Base-by-base conservation (phyloP, 1,140 invertebrate genomes). In the Leptinotarsa lineolata region DNA sequence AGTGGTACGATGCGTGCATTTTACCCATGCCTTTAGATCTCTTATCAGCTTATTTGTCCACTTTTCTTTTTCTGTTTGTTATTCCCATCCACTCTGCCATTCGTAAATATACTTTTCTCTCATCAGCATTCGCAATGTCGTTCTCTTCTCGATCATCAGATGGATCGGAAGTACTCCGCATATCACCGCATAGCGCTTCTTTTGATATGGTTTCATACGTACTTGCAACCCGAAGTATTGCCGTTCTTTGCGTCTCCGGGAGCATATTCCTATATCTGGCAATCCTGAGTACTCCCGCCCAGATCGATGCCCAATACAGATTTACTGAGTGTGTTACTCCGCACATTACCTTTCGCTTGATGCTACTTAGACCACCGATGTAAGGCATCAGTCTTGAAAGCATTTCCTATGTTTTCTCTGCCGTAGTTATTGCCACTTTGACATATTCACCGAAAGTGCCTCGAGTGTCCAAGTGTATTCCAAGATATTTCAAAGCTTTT, bases 301-400 rank as follows among this genome's bases (percentile, higher is more conserved):
- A 75, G 24, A 72, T 60, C 8, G 45, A 60, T 5, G 63, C 68
- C 12, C 66, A 72, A 59, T 76, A 76, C 12, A 76, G 44, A 4
- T 73, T 1, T 18, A 71, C 71, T 63, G 58, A 73, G 24, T 76
- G 46, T 6, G 58, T 54, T 22, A 70, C 68, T 18, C 68, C 54
- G 44, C 65, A 74, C 21, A 73, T 45, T 21, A 76, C 59, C 15
- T 20, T 16, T 15, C 75, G 22, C 39, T 64, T 76, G 2, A 2
- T n/a, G 63, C 54, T 39, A 4, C 59, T 39, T 15, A 68, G 75
- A 13, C 72, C 72, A 8, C 75, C 67, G 2, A 73, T 39, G 68
- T 76, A 73, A n/a, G 72, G 75, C 68, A 76, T 70, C 4, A 76
- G 44, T 39, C 21, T 73, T 20, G 13, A 44, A 8, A 76, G 46